phyloP scores from a whole-genome alignment of 2,797 vertebrate genomes.

The Triplophysa bombifrons region DNA sequence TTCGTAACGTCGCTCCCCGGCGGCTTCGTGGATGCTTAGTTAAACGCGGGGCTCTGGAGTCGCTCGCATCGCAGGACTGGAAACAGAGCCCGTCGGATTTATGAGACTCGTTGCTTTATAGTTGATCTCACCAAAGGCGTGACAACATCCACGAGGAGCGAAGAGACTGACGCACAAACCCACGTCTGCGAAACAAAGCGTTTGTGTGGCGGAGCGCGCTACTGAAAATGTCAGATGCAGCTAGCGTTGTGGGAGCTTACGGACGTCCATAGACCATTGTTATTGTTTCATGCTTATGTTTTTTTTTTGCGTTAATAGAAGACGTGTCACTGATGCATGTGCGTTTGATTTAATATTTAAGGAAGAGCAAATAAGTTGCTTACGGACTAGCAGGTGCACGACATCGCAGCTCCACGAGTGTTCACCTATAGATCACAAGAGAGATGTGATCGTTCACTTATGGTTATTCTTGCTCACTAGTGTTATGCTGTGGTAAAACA shows the following conservation, averaged over 20 bases:
- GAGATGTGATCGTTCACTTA: conserved; percentile 3
- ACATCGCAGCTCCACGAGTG: not conserved
- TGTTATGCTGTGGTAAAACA: not conserved
- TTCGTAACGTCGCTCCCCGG: conserved; percentile 35
- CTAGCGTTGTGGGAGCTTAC: conserved; percentile 33
- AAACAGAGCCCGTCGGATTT: conserved; percentile 42
- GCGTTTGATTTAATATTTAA: not conserved
- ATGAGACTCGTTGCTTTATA: conserved; percentile 24
- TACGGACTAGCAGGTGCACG: conserved; percentile 35
- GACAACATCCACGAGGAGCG: conserved; percentile 25
- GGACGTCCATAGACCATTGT: conserved; percentile 40
- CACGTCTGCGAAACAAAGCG: conserved; percentile 59
- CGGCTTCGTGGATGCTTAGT: conserved; percentile 80
- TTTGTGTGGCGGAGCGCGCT: conserved; percentile 52
- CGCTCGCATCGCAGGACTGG: conserved; percentile 33
- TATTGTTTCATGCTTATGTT: conserved; percentile 17
- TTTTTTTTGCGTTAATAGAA: not conserved
- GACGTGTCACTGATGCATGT: too few relatives aligned
- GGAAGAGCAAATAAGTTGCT: conserved; percentile 19
- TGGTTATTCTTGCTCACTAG: not conserved
- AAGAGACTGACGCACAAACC: conserved; percentile 44
- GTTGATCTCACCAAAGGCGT: conserved; percentile 17
- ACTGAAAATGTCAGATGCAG: conserved; percentile 34
- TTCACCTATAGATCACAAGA: not conserved
- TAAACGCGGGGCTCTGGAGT: conserved; percentile 65